phyloP scores from a whole-genome alignment of 2,113 vertebrate species.

The Poeciliopsis turrubarensis region DNA sequence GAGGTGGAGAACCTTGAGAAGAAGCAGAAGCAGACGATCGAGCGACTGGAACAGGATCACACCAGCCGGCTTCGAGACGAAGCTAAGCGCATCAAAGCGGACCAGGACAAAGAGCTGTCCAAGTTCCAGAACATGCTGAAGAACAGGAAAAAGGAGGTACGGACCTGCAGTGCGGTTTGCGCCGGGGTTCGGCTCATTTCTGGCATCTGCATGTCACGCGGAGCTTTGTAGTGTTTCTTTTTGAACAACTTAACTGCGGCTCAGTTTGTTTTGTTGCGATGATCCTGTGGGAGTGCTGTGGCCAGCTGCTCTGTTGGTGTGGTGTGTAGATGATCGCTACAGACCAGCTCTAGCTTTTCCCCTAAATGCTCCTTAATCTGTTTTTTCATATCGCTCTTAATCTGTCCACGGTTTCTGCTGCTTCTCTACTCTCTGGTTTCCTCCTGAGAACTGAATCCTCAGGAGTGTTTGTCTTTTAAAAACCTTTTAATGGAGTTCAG shows the following conservation, averaged over 20 bases:
- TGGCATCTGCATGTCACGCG: conserved; percentile 31
- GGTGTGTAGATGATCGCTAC: conserved; percentile 16
- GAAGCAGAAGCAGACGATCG: conserved; percentile 98
- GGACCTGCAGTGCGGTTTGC: conserved; percentile 22
- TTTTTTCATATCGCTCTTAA: conserved; percentile 64
- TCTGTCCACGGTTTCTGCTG: conserved; percentile 26
- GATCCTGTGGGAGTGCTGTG: conserved; percentile 31
- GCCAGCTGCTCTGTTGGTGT: conserved; percentile 9
- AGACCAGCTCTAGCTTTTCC: conserved; percentile 27
- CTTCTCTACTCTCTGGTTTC: conserved; percentile 19
- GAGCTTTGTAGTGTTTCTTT: conserved; percentile 33
- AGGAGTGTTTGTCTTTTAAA: conserved; percentile 34
- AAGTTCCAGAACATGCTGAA: conserved; percentile 97
- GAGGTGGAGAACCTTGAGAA: conserved; percentile 97
- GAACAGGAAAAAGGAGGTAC: conserved; percentile 97
- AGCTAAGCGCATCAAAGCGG: conserved; percentile 95
- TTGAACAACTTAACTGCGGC: conserved; percentile 19
- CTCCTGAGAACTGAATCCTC: conserved; percentile 26
- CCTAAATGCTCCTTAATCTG: conserved; percentile 40
- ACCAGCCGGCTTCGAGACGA: conserved; percentile 94
- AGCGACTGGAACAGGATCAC: conserved; percentile 96
- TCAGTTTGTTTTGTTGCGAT: conserved; percentile 23
- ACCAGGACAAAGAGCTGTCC: conserved; percentile 96
- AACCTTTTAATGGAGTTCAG: conserved; percentile 18
- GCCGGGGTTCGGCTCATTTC: conserved; percentile 1